Percentiles rank a stretch among this genome's conserved stretches.
Conservation (phyloP, 1,140 invertebrate species). For the Bathynomus jamesi region DNA sequence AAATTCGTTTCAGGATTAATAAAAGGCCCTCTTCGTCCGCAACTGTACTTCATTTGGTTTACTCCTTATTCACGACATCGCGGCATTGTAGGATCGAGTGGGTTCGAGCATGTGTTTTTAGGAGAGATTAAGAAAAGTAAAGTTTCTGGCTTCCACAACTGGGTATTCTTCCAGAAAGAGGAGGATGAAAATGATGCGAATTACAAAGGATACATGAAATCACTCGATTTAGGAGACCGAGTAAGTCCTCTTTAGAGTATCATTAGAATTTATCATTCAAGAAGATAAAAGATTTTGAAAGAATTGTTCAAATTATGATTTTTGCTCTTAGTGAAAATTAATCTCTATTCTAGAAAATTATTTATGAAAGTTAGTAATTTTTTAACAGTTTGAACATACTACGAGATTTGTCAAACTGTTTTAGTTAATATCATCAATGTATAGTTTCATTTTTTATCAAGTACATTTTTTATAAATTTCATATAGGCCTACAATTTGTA, state of each 20-base stretch:
- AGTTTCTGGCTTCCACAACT: slow-evolving; percentile 75
- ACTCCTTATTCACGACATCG: slow-evolving; percentile 65
- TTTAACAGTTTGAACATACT: no score
- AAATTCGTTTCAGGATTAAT: slow-evolving; percentile 10
- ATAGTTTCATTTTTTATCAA: no score
- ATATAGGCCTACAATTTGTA: no score
- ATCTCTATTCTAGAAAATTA: slow-evolving; percentile 4
- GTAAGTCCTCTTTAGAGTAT: no score
- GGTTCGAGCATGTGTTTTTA: slow-evolving; percentile 81
- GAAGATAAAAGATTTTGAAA: no score
- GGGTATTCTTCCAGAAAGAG: slow-evolving; percentile 70
- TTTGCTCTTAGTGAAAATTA: background rate
- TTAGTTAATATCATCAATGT: no score
- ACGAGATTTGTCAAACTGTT: no score
- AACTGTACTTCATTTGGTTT: slow-evolving; percentile 56
- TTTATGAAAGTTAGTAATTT: no score
- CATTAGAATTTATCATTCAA: no score
- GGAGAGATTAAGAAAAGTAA: slow-evolving; percentile 68
- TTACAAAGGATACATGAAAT: slow-evolving; percentile 72
- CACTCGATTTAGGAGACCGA: slow-evolving; percentile 39
- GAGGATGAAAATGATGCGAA: slow-evolving; percentile 58
- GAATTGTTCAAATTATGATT: background rate
- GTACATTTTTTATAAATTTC: no score
- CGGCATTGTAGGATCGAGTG: slow-evolving; percentile 45
- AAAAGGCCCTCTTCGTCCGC: slow-evolving; percentile 43